Evolutionary conservation across 2,888 invertebrate genomes (phyloP), one percentile per base, ranked within the genome.

Genomic region (Andricus quercusramuli): DNA sequence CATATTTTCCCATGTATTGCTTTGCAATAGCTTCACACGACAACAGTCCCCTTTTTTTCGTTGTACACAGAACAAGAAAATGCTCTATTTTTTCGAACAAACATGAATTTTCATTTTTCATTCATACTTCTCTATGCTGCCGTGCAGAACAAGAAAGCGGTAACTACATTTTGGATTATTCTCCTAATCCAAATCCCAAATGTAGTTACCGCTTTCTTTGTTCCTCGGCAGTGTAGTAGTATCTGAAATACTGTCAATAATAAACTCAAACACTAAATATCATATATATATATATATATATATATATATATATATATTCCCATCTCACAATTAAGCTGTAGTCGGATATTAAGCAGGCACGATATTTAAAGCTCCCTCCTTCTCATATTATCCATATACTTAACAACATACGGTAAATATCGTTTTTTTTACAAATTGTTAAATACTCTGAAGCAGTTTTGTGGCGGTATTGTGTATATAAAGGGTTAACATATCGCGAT

Each of bases 281-380:
- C n/a, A n/a, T n/a, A n/a, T n/a, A n/a, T n/a, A n/a, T n/a, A n/a
- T n/a, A n/a, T n/a, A n/a, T 78, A 82, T 79, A n/a, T 22, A 29
- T 29, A 29, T 29, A 29, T 29, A 29, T 29, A 29, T 29, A 67
- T 41, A n/a, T 79, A 67, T 44, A 59, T 78, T 81, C 77, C 78
- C 79, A 82, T 85, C 83, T 80, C 83, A 81, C 81, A 82, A 82
- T 84, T 83, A 82, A 84, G 78, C 83, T 86, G 78, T 64, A 85
- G 59, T 82, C 83, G 82, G 80, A 85, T 81, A 83, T 88, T 88
- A 91, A 92, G 91, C 91, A 92, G 92, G 92, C 92, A 92, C 92
- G n/a, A n/a, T 91, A 91, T 91, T 91, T 89, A 89, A 92, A 92
- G 91, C 91, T 92, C 89, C 90, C 90, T 87, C 87, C 84, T 88